Base-by-base conservation (phyloP, 2,797 vertebrate genomes). In the Brotula barbata region DNA sequence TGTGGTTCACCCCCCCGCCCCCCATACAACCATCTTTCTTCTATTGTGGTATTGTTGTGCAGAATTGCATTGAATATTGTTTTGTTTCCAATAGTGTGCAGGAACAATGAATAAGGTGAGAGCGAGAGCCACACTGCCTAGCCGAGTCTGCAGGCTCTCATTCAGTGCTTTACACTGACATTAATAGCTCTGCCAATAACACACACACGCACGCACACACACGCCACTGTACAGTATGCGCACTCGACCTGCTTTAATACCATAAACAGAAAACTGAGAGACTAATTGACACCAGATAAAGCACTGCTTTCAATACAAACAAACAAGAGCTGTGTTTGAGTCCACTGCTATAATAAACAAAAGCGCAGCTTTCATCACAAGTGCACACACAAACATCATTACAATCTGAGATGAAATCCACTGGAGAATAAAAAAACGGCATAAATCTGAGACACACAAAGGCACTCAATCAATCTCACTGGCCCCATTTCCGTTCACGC, bases 401-500 rank as follows among this genome's bases (percentile, higher is more conserved):
- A 50, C 23, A 59, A 60, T 61, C 33, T 20, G 13, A 50, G 25
- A 51, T 58, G 23, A 62, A 56, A 58, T 58, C 1, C 15, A 23
- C 45, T 25, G 43, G n/a, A n/a, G n/a, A 3, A 50, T 15, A 45
- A 34, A 42, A 48, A 59, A 60, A 67, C 7, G 0, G 31, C 19
- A 33, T 25, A 70, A 68, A 73, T 75, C 47, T 48, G 61, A 28
- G 17, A 67, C 61, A 66, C 59, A 73, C 71, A 68, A 65, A 68
- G 63, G 28, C 42, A 54, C 53, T 66, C 47, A 73, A 65, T 73
- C 76, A 76, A 66, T 75, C 70, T 73, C 49, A 13, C 31, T 74
- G 71, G 58, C 80, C 71, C 48, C 68, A 54, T 78, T 83, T 72
- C 60, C 57, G 42, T 54, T 75, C 45, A 42, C 57, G 28, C n/a